Base-by-base conservation (phyloP, 1,140 invertebrate genomes). In the Venturia canescens region DNA sequence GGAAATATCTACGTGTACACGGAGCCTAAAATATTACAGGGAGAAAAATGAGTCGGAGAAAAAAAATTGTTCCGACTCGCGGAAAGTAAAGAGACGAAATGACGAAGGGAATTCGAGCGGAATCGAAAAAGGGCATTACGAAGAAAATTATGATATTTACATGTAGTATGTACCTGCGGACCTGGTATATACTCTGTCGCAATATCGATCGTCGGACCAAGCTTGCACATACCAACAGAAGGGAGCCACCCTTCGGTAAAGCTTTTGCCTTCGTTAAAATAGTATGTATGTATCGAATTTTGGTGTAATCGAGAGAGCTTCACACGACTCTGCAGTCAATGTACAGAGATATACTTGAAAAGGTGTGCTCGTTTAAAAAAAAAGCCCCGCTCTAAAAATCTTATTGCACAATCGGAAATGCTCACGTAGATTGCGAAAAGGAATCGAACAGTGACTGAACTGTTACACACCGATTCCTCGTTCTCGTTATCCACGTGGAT, bases 251-350 rank as follows among this genome's bases (percentile, higher is more conserved):
- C 85, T 84, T 85, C 87, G 84, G 82, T 85, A 81, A 63, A 71
- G 76, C 38, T 44, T 31, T 71, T 66, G 71, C 82, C 82, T 84
- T 87, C 83, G 83, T 82, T 84, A 81, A 85, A 87, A 88, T 87
- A 34, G 9, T 44, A 44, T 84, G n/a, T n/a, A 88, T 88, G 89
- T 88, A 88, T 88, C 84, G 87, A n/a, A 88, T 87, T 85, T 86
- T 86, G 81, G 83, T 84, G 75, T 67, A 67, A 70, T 60, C 79
- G 74, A 57, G 27, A 27, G 15, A 31, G 27, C 15, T 5, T 57
- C 53, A 57, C 13, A 69, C 66, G 66, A 16, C 31, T 67, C 23
- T 5, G 6, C 3, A 69, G 66, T 29, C 9, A 69, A 31, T 6
- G 6, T 29, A 70, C 67, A 3, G n/a, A 57, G 21, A 57, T 5